phyloP scores from a whole-genome alignment of 2,797 vertebrate genomes.

The Phalanger gymnotis region DNA sequence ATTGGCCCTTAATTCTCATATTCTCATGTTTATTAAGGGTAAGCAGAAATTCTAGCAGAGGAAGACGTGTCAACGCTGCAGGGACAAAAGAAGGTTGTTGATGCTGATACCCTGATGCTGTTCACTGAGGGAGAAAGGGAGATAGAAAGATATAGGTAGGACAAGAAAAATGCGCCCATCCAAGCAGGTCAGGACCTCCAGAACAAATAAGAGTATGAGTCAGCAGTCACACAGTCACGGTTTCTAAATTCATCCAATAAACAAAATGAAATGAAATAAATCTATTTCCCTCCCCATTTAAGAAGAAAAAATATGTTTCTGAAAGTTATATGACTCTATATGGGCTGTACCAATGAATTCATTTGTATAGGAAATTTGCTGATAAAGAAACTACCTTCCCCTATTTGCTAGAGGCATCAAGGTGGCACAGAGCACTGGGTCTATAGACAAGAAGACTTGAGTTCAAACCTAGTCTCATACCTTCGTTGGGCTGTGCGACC shows the following conservation, averaged over 20 bases:
- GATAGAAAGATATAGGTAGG: background rate
- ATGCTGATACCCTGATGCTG: background rate
- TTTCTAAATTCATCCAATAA: background rate
- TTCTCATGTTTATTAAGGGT: background rate
- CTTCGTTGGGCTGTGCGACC: background rate
- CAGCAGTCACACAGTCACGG: background rate
- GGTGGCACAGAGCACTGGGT: too few species aligned
- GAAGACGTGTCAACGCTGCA: background rate
- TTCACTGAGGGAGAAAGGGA: background rate
- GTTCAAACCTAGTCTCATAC: fast-evolving
- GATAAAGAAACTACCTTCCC: too few species aligned
- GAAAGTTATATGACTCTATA: too few species aligned
- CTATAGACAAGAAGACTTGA: fast-evolving
- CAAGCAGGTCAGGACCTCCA: background rate
- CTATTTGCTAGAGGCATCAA: too few species aligned
- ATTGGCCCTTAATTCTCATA: slow-evolving; percentile 6
- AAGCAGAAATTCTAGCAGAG: slow-evolving; percentile 28
- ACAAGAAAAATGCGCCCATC: background rate
- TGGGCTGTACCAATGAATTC: too few species aligned
- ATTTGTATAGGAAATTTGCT: too few species aligned
- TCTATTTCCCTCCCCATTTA: too few species aligned
- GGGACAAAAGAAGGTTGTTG: background rate
- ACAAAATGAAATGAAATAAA: background rate
- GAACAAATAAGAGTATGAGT: background rate
- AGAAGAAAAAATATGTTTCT: too few species aligned